Conservation (phyloP, 2,113 vertebrate genomes). For the Formicarius rufipectus region DNA sequence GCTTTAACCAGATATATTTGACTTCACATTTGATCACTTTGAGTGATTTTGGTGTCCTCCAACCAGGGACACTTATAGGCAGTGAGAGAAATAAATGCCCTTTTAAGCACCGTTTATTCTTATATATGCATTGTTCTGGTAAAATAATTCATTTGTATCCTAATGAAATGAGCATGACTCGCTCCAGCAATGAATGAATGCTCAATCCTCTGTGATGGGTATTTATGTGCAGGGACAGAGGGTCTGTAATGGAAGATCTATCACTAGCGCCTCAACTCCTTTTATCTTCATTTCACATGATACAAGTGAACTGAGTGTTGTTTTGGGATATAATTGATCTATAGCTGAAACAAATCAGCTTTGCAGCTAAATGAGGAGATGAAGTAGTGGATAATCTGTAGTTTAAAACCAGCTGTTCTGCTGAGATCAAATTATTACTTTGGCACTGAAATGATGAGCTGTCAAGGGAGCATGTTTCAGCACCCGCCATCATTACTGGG, state of each 20-base stretch:
- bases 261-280: neutral
- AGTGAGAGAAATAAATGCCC: neutral
- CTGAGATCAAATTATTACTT: constrained; percentile 42
- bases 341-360: constrained; percentile 41
- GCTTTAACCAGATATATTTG: neutral
- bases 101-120: neutral
- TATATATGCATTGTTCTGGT: neutral
- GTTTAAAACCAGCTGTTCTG: constrained; percentile 54
- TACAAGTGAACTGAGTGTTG: neutral
- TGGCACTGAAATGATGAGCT: constrained; percentile 25
- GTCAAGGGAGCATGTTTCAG: neutral
- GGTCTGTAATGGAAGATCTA: neutral
- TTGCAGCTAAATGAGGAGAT: constrained; percentile 26
- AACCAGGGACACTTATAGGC: neutral
- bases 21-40: neutral
- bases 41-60: neutral
- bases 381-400: constrained; percentile 26
- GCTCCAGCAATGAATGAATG: neutral
- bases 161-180: neutral
- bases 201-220: neutral
- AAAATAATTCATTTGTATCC: constrained; percentile 42
- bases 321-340: constrained; percentile 21
- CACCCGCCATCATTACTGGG: neutral
- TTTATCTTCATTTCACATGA: constrained; percentile 29
- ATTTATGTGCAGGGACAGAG: constrained; percentile 24